Evolutionary conservation across 1,140 invertebrate species (phyloP).

Genomic region (Mizuhopecten yessoensis): DNA sequence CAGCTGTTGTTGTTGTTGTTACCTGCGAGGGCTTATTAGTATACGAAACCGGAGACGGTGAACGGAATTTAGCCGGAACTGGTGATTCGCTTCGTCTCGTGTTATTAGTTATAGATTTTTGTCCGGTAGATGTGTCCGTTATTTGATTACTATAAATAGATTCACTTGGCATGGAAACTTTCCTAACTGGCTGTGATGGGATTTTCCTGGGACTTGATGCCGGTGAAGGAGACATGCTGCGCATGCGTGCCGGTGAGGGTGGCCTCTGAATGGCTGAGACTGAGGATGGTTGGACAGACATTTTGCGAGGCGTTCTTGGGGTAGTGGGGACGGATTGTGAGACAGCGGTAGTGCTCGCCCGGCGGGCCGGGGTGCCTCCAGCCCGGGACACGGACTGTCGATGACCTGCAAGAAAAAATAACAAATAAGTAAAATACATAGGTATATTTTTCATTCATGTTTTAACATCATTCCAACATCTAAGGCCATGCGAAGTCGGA

Average conservation of each 20-base stretch:
- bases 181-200: constrained; percentile 57
- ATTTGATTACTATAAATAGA: neutral
- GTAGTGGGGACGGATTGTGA: constrained; percentile 65
- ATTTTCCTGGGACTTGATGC: constrained; percentile 66
- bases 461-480: too few species aligned
- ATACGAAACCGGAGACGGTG: constrained; percentile 59
- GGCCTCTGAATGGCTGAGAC: constrained; percentile 62
- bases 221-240: constrained; percentile 70
- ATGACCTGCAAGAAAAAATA: constrained; percentile 59
- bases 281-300: constrained; percentile 55
- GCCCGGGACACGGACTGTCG: constrained; percentile 41
- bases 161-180: neutral
- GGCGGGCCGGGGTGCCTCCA: constrained; percentile 50
- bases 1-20: constrained; percentile 43
- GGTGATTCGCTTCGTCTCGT: constrained; percentile 57
- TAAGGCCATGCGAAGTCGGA: too few species aligned
- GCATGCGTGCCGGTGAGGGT: constrained; percentile 68
- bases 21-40: constrained; percentile 46
- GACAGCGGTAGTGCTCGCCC: constrained; percentile 55
- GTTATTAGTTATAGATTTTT: constrained; percentile 44
- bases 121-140: neutral
- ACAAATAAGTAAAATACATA: neutral
- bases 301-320: constrained; percentile 66
- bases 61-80: constrained; percentile 49
- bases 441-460: too few species aligned